phyloP scores from a whole-genome alignment of 1,140 invertebrate genomes.

The Eulimnadia texana region DNA sequence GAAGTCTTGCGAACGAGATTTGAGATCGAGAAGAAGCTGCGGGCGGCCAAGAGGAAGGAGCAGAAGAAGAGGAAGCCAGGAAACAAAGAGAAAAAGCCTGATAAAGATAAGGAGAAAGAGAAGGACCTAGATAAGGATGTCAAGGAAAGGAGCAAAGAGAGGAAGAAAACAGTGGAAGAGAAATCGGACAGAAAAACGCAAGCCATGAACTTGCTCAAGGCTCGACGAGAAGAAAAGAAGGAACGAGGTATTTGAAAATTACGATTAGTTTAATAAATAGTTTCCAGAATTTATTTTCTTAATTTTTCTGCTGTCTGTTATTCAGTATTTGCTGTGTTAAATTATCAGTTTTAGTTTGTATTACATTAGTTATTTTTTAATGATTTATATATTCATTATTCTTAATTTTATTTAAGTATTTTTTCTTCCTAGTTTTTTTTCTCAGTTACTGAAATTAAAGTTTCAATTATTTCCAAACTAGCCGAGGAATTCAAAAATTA shows the following conservation, averaged over 20 bases:
- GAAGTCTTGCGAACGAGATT: slow-evolving; percentile 85
- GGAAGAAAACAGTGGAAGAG: slow-evolving; percentile 83
- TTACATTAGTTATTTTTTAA: too few relatives aligned
- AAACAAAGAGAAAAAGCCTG: slow-evolving; percentile 32
- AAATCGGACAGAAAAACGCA: slow-evolving; percentile 74
- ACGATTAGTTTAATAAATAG: too few relatives aligned
- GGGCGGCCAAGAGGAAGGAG: slow-evolving; percentile 68
- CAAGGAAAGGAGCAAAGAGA: slow-evolving; percentile 68
- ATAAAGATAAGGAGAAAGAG: slow-evolving; percentile 34
- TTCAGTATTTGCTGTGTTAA: too few relatives aligned
- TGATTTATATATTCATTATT: background rate
- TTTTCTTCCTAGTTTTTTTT: too few relatives aligned
- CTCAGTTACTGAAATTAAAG: too few relatives aligned
- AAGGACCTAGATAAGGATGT: slow-evolving; percentile 47
- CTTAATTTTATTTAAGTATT: background rate
- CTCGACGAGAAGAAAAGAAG: slow-evolving; percentile 67
- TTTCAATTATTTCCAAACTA: slow-evolving; percentile 20
- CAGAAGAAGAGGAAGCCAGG: slow-evolving; percentile 41
- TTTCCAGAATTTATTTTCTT: too few relatives aligned
- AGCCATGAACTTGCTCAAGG: slow-evolving; percentile 80
- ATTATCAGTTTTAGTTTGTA: too few relatives aligned
- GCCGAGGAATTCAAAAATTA: too few relatives aligned
- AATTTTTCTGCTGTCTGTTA: too few relatives aligned
- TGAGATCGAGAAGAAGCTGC: slow-evolving; percentile 90
- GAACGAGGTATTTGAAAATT: slow-evolving; percentile 45